Conservation (phyloP, 2,113 vertebrate species). For the Solenodon paradoxus region DNA sequence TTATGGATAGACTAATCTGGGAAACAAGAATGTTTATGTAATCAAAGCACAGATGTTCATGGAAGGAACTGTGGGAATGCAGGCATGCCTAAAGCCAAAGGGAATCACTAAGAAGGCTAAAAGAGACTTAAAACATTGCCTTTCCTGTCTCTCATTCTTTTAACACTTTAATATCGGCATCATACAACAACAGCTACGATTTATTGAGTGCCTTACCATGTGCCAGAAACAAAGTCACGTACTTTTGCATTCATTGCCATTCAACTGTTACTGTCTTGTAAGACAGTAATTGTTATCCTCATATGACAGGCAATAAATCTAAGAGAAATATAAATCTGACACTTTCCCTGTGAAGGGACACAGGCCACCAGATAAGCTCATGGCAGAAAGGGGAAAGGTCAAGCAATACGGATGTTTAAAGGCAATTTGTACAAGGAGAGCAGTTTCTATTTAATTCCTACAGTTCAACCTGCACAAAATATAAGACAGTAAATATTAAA, state of each 20-base stretch:
- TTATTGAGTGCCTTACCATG: not conserved
- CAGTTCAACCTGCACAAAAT: not conserved
- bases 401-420: not conserved
- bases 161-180: constrained; percentile 36
- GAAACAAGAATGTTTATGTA: constrained; percentile 62
- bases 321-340: constrained; percentile 12
- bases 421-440: not conserved
- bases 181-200: not conserved
- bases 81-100: constrained; percentile 24
- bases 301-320: not conserved
- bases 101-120: constrained; percentile 18
- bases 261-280: not conserved
- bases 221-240: not conserved
- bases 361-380: not conserved
- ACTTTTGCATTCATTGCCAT: constrained; percentile 18
- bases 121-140: not conserved
- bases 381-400: not conserved
- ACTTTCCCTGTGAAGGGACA: not conserved
- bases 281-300: not conserved
- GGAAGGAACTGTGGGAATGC: constrained; percentile 3
- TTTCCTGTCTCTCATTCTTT: constrained; percentile 30
- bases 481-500: not conserved
- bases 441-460: not conserved
- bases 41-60: constrained; percentile 56
- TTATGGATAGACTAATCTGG: constrained; percentile 66